These are phyloP conservation scores for Gorsachius magnificus DNA, from an alignment of 2,797 vertebrate species.

Conservation along the genomic window DNA sequence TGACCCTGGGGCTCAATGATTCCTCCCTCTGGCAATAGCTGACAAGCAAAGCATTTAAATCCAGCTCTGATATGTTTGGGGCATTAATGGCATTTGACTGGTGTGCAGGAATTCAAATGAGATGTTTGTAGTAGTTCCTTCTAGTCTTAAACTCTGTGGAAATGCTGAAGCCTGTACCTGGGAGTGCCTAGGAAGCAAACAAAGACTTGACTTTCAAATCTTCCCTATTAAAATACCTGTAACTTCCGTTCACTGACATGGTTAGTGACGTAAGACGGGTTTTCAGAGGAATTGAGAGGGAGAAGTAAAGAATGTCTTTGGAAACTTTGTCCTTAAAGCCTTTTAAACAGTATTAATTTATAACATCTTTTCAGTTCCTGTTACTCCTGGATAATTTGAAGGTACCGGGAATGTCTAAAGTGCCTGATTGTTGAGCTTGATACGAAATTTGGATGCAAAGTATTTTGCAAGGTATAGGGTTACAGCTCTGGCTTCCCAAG, in stretches of 20 bases:
- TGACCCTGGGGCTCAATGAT: neutral
- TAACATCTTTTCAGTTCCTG: constrained; percentile 3
- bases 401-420: neutral
- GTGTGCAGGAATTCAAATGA: neutral
- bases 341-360: neutral
- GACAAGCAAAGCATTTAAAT: constrained; percentile 10
- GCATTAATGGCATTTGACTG: neutral
- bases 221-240: neutral
- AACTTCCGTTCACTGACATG: neutral
- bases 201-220: neutral
- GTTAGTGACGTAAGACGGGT: neutral
- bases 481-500: constrained; percentile 12
- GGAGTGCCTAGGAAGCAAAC: neutral
- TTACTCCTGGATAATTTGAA: neutral
- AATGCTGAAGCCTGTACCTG: neutral
- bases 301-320: neutral
- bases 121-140: neutral
- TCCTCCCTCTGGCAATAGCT: neutral
- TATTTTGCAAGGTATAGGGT: neutral
- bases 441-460: neutral
- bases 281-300: neutral
- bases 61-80: neutral
- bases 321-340: neutral
- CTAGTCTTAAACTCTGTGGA: neutral
- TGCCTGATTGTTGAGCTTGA: neutral